Conservation (phyloP, 2,888 invertebrate species). For the Campoletis raptor region DNA sequence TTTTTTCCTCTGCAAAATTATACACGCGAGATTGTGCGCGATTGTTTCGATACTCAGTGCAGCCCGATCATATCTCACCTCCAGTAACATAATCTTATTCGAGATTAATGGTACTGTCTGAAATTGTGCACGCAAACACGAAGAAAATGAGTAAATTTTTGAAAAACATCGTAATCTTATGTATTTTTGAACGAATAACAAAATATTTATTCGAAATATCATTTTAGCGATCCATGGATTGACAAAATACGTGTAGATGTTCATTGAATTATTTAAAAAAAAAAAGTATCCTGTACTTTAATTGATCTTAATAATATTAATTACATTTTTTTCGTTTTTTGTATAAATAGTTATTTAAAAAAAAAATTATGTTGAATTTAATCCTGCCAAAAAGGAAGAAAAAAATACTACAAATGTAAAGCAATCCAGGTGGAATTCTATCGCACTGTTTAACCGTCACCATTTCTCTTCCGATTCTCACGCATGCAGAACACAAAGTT, state of each 20-base stretch:
- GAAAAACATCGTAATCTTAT: neutral
- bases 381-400: neutral
- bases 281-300: too few relatives aligned
- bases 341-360: neutral
- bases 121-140: neutral
- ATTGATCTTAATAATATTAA: neutral
- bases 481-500: conserved; percentile 36
- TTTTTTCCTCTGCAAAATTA: conserved; percentile 4
- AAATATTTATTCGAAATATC: neutral
- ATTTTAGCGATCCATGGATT: too few relatives aligned
- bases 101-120: neutral
- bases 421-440: neutral
- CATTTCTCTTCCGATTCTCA: conserved; percentile 34
- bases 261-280: too few relatives aligned
- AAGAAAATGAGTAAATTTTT: neutral
- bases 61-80: conserved; percentile 1
- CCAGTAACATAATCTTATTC: neutral
- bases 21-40: conserved; percentile 1
- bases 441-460: conserved; percentile 23
- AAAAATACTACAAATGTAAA: neutral
- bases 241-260: too few relatives aligned
- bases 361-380: neutral
- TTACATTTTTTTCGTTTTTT: neutral
- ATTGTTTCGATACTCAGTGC: conserved; percentile 7
- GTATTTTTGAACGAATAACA: neutral